Evolutionary conservation across 1,140 invertebrate genomes (phyloP).

Genomic region (Trichomalopsis sarcophagae): DNA sequence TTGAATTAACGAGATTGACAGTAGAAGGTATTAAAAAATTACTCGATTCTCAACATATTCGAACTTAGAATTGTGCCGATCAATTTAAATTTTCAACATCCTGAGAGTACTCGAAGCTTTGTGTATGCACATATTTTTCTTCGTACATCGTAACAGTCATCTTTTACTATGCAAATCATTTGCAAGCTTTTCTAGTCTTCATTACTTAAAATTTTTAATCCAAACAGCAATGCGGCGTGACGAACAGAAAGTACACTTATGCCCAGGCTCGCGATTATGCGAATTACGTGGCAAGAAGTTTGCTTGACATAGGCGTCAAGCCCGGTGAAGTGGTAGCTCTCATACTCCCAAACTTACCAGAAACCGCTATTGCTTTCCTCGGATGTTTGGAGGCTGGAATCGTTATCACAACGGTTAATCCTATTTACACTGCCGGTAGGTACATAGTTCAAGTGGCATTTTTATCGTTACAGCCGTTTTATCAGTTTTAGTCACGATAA

Average conservation of each 20-base stretch:
- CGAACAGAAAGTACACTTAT: constrained; percentile 83
- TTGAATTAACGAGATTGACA: too few relatives aligned
- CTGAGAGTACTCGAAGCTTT: too few relatives aligned
- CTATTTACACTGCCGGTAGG: constrained; percentile 86
- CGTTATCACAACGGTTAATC: constrained; percentile 86
- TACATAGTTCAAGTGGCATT: constrained; percentile 23
- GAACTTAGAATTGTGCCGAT: too few relatives aligned
- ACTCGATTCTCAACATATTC: too few relatives aligned
- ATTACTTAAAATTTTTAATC: too few relatives aligned
- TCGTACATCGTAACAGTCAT: too few relatives aligned
- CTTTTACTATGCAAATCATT: too few relatives aligned
- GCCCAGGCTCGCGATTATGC: constrained; percentile 79
- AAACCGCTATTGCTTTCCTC: constrained; percentile 81
- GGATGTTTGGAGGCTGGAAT: constrained; percentile 83
- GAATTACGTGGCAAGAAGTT: constrained; percentile 81
- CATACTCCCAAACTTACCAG: constrained; percentile 86
- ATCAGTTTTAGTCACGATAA: neutral
- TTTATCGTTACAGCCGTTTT: neutral
- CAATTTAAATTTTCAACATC: too few relatives aligned
- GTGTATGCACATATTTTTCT: too few relatives aligned
- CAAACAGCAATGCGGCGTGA: constrained; percentile 81
- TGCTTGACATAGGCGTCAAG: constrained; percentile 80
- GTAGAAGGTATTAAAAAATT: too few relatives aligned
- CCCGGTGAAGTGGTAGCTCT: constrained; percentile 84
- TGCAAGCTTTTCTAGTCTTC: too few relatives aligned